These are phyloP conservation scores for Drosophila peninsularis DNA, from an alignment of 2,888 invertebrate genomes.

Conservation along the genomic window DNA sequence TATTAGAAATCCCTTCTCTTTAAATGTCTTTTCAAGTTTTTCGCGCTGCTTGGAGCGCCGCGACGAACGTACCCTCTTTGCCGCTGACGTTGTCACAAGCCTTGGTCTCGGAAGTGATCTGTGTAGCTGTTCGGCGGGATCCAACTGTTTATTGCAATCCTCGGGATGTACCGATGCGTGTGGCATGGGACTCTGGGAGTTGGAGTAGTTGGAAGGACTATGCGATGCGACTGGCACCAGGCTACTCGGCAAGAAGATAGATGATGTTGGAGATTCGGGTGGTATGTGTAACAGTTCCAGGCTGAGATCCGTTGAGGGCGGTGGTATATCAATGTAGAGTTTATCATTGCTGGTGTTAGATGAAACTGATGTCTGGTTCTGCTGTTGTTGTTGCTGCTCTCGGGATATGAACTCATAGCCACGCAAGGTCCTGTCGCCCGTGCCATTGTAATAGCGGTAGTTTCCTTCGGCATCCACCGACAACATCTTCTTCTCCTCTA, in stretches of 20 bases:
- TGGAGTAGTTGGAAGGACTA: slow-evolving; percentile 57
- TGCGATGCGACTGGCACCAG: slow-evolving; percentile 62
- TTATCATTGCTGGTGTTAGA: slow-evolving; percentile 84
- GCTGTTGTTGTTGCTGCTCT: slow-evolving; percentile 86
- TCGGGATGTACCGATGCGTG: slow-evolving; percentile 25
- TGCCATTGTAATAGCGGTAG: slow-evolving; percentile 94
- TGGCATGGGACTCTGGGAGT: slow-evolving; percentile 45
- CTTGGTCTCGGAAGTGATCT: slow-evolving; percentile 16
- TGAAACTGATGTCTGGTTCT: slow-evolving; percentile 10
- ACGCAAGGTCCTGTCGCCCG: slow-evolving; percentile 88
- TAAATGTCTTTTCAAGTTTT: slow-evolving; percentile 95
- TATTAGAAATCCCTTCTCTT: slow-evolving; percentile 96
- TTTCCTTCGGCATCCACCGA: slow-evolving; percentile 96
- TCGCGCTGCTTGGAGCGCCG: slow-evolving; percentile 93
- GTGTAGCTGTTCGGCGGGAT: slow-evolving; percentile 19
- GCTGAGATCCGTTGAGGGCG: slow-evolving; percentile 82
- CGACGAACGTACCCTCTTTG: slow-evolving; percentile 90
- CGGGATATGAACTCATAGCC: slow-evolving; percentile 92
- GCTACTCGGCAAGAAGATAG: slow-evolving; percentile 61
- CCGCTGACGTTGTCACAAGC: slow-evolving; percentile 23
- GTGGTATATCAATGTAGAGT: slow-evolving; percentile 80
- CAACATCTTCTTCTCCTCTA: slow-evolving; percentile 96
- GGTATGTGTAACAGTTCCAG: slow-evolving; percentile 83
- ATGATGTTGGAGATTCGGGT: slow-evolving; percentile 80
- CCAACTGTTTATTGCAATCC: slow-evolving; percentile 36